A percentile compares a stretch with the other conserved stretches of the same genome.
phyloP scores from a whole-genome alignment of 2,797 vertebrate genomes.

The Hirundo rustica region DNA sequence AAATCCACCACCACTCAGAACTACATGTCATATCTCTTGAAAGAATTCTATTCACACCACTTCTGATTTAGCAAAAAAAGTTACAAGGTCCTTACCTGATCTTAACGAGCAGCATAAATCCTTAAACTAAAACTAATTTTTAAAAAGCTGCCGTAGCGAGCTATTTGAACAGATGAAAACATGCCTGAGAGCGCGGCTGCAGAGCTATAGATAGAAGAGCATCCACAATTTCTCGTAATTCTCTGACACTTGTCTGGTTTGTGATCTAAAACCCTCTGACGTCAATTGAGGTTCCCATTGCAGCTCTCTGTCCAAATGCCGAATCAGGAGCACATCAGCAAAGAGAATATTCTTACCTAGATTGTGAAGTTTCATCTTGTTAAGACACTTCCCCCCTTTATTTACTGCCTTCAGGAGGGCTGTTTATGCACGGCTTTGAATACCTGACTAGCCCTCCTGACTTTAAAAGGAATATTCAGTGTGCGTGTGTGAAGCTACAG shows the following conservation, averaged over 20 bases:
- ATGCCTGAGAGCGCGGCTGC: background rate
- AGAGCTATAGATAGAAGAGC: constrained; percentile 57
- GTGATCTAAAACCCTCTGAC: constrained; percentile 61
- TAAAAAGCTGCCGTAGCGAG: background rate
- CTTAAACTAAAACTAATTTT: constrained; percentile 31
- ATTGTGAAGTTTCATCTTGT: background rate
- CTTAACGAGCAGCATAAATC: constrained; percentile 1
- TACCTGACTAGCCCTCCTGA: background rate
- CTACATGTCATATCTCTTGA: background rate
- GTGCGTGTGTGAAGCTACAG: background rate
- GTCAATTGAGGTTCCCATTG: constrained; percentile 19
- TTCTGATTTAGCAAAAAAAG: background rate
- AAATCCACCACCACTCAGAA: background rate
- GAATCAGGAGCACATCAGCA: background rate
- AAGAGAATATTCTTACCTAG: background rate
- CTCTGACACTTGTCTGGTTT: constrained; percentile 50
- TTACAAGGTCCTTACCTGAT: background rate
- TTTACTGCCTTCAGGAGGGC: background rate
- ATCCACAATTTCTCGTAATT: background rate
- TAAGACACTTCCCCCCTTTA: background rate
- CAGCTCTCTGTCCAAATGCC: background rate
- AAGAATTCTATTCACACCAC: background rate
- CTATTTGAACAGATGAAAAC: background rate
- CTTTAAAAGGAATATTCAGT: constrained; percentile 55
- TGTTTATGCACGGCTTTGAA: constrained; percentile 10